Conservation (phyloP, 2,797 vertebrate genomes). For the Zalophus californianus region DNA sequence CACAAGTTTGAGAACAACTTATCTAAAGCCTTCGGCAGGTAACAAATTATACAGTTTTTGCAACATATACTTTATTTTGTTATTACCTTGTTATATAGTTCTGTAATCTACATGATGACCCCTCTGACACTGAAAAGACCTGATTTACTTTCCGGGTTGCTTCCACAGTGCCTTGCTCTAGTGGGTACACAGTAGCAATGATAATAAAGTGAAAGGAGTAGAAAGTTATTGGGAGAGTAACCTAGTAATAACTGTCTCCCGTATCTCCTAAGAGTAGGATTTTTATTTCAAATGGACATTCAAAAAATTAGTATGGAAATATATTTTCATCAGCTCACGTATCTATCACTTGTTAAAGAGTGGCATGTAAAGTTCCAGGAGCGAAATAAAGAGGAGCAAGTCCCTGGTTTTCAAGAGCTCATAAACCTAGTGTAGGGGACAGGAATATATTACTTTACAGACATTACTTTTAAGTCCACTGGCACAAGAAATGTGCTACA, state of each 20-base stretch:
- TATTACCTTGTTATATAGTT: not conserved
- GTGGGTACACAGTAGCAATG: not conserved
- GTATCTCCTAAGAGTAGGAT: constrained; percentile 23
- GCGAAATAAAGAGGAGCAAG: constrained; percentile 7
- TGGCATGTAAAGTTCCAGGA: not conserved
- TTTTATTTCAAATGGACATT: constrained; percentile 37
- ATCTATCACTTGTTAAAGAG: constrained; percentile 42
- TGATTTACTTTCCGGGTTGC: not conserved
- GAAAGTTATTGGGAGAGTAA: not conserved
- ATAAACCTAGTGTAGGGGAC: not conserved
- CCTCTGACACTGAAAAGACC: not conserved
- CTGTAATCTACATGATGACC: not conserved
- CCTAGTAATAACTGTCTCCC: not conserved
- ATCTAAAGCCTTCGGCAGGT: not conserved
- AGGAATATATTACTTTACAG: not conserved
- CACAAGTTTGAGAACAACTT: not conserved
- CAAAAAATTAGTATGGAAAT: constrained; percentile 26
- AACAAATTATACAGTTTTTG: not conserved
- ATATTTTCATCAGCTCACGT: not conserved
- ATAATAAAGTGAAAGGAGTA: not conserved
- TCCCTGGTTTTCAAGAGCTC: not conserved
- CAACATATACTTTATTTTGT: not conserved
- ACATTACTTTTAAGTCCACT: not conserved
- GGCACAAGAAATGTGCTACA: not conserved
- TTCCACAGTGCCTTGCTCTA: not conserved